Evolutionary conservation across 2,888 invertebrate genomes (phyloP), one percentile per base, ranked within the genome.

Genomic region (Cataglyphis altisquamis): DNA sequence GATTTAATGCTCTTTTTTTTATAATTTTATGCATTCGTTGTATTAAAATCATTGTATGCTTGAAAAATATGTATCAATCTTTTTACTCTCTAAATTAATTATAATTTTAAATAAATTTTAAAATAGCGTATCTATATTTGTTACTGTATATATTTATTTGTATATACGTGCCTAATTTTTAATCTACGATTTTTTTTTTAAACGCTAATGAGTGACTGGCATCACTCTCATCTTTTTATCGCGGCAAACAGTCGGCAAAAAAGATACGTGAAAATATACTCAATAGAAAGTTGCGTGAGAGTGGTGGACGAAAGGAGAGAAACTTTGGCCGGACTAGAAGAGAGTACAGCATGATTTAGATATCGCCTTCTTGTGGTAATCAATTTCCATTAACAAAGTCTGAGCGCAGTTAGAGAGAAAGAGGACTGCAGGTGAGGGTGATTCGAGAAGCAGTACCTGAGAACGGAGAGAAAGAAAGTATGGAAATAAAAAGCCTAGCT

Each of bases 371-470:
- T 92, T 89, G 88, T 68, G 90, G 92, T 92, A 94, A 94, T 94
- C 93, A 93, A 94, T 93, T 94, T 92, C 90, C 93, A 93, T 93
- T 93, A 93, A 90, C 90, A 85, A 85, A 88, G 90, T 89, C 90
- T 88, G 84, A 85, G 87, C 81, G 80, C 86, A 73, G 88, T 73
- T 83, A 83, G 86, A 88, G 78, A 73, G 85, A 73, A 74, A 83
- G 74, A 82, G 70, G 55, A 70, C 57, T 80, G 78, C 45, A 62
- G 72, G 68, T 60, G 45, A 72, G 81, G 62, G 67, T 9, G 60
- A 80, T 80, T 45, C 45, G 78, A 60, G 78, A 62, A 52, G 63
- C 67, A 78, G 80, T 83, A 81, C 67, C 83, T 74, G 48, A 84
- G 84, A 85, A 85, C 64, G 75, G 77, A 85, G 84, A 86, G 87